phyloP scores from a whole-genome alignment of 2,797 vertebrate species.

The Karalla daura region DNA sequence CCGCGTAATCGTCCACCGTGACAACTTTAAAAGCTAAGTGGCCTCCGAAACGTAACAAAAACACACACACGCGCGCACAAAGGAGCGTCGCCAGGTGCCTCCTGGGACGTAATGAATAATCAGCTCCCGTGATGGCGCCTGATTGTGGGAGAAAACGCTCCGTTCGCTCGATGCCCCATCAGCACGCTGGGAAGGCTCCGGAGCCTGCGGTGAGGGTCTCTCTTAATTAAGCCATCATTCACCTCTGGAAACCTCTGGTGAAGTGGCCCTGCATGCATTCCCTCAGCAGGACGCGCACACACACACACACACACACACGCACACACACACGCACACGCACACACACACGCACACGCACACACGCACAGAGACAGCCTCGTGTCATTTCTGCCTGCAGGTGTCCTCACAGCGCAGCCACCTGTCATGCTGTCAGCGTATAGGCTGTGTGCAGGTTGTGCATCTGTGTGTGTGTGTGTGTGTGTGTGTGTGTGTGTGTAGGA shows the following conservation, averaged over 20 bases:
- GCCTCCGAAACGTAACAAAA: background rate
- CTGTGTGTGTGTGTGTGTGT: background rate
- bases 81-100: background rate
- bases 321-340: constrained; percentile 21
- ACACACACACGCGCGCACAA: background rate
- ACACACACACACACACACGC: constrained; percentile 6
- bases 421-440: constrained; percentile 17
- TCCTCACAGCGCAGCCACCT: constrained; percentile 8
- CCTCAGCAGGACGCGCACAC: constrained; percentile 12
- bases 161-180: constrained; percentile 35
- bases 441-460: background rate
- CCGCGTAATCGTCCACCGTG: constrained; percentile 24
- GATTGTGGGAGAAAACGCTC: constrained; percentile 26
- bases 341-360: no score
- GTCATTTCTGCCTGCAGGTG: constrained; percentile 25
- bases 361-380: no score
- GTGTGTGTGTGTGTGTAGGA: background rate
- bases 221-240: constrained; percentile 70
- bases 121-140: constrained; percentile 22
- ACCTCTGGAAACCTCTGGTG: constrained; percentile 58
- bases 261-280: constrained; percentile 31
- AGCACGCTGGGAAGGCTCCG: constrained; percentile 48
- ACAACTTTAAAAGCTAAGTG: constrained; percentile 23
- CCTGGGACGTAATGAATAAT: constrained; percentile 47
- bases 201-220: constrained; percentile 32